These are phyloP conservation scores for Enchytraeus crypticus DNA, from an alignment of 2,888 invertebrate genomes.

Conservation along the genomic window DNA sequence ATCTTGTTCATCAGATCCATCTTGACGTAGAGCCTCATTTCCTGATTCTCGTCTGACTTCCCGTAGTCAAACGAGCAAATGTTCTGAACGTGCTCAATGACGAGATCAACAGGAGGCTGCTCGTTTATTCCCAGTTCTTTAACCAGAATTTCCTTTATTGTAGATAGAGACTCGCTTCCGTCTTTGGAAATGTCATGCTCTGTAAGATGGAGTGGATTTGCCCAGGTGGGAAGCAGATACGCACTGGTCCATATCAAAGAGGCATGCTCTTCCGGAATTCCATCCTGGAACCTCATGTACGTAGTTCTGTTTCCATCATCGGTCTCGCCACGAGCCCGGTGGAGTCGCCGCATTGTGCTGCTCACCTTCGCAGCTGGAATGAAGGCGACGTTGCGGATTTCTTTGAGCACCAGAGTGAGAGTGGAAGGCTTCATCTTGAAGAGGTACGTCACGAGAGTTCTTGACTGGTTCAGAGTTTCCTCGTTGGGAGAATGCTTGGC, in stretches of 20 bases:
- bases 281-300: constrained; percentile 27
- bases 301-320: not conserved
- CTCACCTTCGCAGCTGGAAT: constrained; percentile 25
- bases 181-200: constrained; percentile 16
- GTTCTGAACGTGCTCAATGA: constrained; percentile 22
- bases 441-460: constrained; percentile 24
- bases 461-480: constrained; percentile 22
- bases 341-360: constrained; percentile 18
- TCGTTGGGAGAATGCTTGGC: constrained; percentile 13
- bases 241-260: constrained; percentile 25
- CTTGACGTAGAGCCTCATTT: constrained; percentile 23
- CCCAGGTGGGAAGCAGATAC: constrained; percentile 29
- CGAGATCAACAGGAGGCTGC: constrained; percentile 20
- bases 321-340: constrained; percentile 13
- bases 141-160: constrained; percentile 16
- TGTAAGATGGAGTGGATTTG: constrained; percentile 26
- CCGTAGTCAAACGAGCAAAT: constrained; percentile 12
- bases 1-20: constrained; percentile 28
- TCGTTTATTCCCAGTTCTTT: constrained; percentile 17
- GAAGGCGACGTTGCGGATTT: constrained; percentile 23
- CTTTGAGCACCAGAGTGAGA: constrained; percentile 15
- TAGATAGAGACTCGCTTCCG: constrained; percentile 7
- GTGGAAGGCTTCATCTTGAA: constrained; percentile 21
- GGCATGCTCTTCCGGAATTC: constrained; percentile 25
- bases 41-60: constrained; percentile 12